A percentile compares a stretch with the other conserved stretches of the same genome.
Evolutionary conservation across 1,140 invertebrate species (phyloP).

Genomic region (Dermatophagoides farinae): DNA sequence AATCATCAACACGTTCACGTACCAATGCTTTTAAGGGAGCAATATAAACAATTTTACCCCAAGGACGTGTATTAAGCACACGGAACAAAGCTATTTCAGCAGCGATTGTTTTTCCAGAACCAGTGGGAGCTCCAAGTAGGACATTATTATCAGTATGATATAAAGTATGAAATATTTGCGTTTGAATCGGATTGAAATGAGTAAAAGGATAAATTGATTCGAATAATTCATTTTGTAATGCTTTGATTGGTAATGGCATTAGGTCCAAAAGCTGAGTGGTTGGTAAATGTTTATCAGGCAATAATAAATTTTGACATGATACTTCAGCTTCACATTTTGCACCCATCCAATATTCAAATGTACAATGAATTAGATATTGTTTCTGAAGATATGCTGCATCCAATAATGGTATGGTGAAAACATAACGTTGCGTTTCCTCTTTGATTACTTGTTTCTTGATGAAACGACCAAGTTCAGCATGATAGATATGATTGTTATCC

Average conservation of each 20-base stretch:
- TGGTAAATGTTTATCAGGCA: constrained; percentile 16
- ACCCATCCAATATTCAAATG: constrained; percentile 77
- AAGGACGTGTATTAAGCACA: constrained; percentile 61
- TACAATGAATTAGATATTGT: constrained; percentile 71
- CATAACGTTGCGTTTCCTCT: constrained; percentile 53
- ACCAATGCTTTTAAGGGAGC: constrained; percentile 95
- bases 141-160: constrained; percentile 90
- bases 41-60: constrained; percentile 87
- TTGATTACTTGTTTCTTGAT: constrained; percentile 60
- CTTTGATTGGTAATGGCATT: constrained; percentile 65
- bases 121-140: constrained; percentile 87
- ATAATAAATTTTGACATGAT: constrained; percentile 12
- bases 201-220: constrained; percentile 71
- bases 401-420: constrained; percentile 84
- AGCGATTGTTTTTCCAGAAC: constrained; percentile 94
- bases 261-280: constrained; percentile 50
- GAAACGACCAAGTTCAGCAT: constrained; percentile 77
- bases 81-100: constrained; percentile 94
- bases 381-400: constrained; percentile 53
- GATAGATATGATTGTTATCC: constrained; percentile 76
- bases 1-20: constrained; percentile 84
- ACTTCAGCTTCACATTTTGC: constrained; percentile 22
- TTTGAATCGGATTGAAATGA: constrained; percentile 98
- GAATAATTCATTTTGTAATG: constrained; percentile 49
- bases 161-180: constrained; percentile 88